Evolutionary conservation across 2,113 vertebrate species (phyloP).

Genomic region (Anguilla rostrata): DNA sequence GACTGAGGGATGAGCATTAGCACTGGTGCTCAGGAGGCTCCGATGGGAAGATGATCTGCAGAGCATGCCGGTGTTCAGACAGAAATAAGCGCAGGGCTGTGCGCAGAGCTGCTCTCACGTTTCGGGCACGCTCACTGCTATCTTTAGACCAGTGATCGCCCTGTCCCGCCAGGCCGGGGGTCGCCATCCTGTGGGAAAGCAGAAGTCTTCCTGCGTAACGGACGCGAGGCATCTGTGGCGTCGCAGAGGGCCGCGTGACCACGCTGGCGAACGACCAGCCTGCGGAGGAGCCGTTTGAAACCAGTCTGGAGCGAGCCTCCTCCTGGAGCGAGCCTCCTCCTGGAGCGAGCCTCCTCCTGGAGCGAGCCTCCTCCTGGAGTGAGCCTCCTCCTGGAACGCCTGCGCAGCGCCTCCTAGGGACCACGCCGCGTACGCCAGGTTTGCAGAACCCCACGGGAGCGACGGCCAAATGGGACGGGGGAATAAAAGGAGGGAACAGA

Average conservation of each 20-base stretch:
- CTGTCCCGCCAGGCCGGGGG: neutral
- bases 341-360: too few relatives aligned
- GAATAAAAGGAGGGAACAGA: neutral
- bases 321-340: too few relatives aligned
- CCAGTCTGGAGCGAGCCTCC: neutral
- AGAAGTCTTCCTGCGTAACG: neutral
- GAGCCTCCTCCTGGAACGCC: neutral
- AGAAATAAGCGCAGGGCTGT: neutral
- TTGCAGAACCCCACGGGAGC: neutral
- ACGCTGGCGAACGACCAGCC: too few relatives aligned
- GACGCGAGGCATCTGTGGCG: neutral
- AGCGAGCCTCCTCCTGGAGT: too few relatives aligned
- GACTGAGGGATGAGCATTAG: neutral
- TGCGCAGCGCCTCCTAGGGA: too few relatives aligned
- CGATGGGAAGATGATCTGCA: neutral
- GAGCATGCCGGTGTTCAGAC: neutral
- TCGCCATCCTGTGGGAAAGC: neutral
- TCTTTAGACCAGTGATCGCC: neutral
- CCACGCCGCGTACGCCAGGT: too few relatives aligned
- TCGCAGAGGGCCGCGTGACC: neutral
- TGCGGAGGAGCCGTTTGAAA: neutral
- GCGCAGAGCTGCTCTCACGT: neutral
- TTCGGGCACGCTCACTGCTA: neutral
- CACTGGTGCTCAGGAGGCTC: neutral
- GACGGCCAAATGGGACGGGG: neutral